Evolutionary conservation across 30 jellyfish, hydroid and myxozoan genomes (phyloP).

Genomic region (Hydra vulgaris): DNA sequence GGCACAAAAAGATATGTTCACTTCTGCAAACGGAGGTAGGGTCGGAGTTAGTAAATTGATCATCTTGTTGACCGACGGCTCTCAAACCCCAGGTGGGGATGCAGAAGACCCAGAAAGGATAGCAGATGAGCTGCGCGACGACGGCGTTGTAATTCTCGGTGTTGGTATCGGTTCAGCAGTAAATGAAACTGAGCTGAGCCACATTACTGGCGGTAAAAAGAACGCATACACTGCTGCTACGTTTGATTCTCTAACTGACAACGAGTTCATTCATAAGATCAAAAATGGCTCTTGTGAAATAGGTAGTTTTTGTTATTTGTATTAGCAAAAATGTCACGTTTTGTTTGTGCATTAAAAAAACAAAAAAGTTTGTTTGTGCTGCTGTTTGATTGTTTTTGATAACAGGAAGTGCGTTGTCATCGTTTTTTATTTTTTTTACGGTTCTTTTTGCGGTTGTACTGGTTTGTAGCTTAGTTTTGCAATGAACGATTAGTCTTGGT

Average conservation of each 20-base stretch:
- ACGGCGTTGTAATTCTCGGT: constrained; percentile 30
- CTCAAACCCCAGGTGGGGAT: constrained; percentile 49
- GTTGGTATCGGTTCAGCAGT: constrained; percentile 53
- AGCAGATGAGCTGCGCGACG: constrained; percentile 31
- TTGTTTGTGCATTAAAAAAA: too few species aligned
- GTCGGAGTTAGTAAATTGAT: constrained; percentile 29
- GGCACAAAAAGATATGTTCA: constrained; percentile 33
- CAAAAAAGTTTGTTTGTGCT: not conserved
- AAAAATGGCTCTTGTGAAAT: constrained; percentile 36
- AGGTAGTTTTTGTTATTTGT: constrained; percentile 10
- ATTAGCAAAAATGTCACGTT: too few species aligned
- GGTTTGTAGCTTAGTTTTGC: too few species aligned
- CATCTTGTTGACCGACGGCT: constrained; percentile 50
- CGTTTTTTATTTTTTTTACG: too few species aligned
- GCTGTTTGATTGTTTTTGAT: too few species aligned
- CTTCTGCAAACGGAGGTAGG: constrained; percentile 26
- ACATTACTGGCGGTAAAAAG: constrained; percentile 29
- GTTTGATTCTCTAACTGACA: constrained; percentile 26
- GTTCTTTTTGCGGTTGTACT: too few species aligned
- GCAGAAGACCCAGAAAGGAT: constrained; percentile 42
- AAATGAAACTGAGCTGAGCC: constrained; percentile 28
- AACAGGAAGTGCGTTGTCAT: too few species aligned
- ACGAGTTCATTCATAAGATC: constrained; percentile 21
- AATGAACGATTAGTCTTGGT: too few species aligned
- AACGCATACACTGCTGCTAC: not conserved